phyloP scores from a whole-genome alignment of 2,888 invertebrate genomes.

The Tachina grossa region DNA sequence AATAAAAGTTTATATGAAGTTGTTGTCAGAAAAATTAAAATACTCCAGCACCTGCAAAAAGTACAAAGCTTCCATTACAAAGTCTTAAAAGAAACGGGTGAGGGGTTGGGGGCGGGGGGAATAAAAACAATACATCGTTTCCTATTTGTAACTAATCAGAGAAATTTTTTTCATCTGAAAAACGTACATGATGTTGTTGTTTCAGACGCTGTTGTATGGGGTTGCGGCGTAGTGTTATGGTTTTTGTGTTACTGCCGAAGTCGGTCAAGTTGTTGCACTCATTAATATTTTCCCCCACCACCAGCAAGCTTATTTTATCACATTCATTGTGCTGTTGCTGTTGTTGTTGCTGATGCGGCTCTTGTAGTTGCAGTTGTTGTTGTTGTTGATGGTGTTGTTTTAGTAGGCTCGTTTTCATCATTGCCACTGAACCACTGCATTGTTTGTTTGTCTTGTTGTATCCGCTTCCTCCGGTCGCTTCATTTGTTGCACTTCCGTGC shows the following conservation, averaged over 20 bases:
- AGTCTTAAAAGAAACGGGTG: background rate
- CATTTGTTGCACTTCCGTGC: conserved; percentile 69
- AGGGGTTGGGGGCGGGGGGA: background rate
- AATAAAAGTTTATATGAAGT: conserved; percentile 59
- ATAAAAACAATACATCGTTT: background rate
- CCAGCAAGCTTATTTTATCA: conserved; percentile 44
- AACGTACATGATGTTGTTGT: conserved; percentile 80
- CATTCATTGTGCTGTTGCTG: conserved; percentile 36
- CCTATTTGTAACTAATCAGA: conserved; percentile 75
- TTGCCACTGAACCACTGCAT: conserved; percentile 59
- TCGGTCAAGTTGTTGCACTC: conserved; percentile 36
- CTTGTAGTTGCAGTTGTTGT: conserved; percentile 41
- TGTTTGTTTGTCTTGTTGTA: conserved; percentile 68
- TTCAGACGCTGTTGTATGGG: conserved; percentile 74
- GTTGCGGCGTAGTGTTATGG: conserved; percentile 62
- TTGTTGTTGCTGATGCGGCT: conserved; percentile 53
- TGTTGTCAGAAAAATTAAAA: background rate
- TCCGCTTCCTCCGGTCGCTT: conserved; percentile 70
- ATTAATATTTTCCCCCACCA: conserved; percentile 48
- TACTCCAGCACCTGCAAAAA: conserved; percentile 3
- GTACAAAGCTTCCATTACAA: conserved; percentile 27
- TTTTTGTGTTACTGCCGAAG: conserved; percentile 57
- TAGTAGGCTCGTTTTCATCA: conserved; percentile 51
- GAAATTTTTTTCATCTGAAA: conserved; percentile 81
- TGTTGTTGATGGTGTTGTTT: conserved; percentile 65